These are phyloP conservation scores for Enteromius anoplus DNA, from an alignment of 2,797 vertebrate genomes.

Conservation along the genomic window DNA sequence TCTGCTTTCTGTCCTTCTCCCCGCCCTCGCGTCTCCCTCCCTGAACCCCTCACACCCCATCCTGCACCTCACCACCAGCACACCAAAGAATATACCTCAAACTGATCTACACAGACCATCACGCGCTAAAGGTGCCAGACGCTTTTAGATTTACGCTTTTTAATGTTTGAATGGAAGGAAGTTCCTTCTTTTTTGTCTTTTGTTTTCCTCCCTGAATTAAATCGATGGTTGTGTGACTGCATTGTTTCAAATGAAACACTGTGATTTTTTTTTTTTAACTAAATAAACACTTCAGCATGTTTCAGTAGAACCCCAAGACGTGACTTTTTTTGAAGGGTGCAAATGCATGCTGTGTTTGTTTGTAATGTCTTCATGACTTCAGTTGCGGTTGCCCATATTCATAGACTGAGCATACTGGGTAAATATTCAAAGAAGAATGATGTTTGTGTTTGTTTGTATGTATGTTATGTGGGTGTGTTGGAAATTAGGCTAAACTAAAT, in stretches of 20 bases:
- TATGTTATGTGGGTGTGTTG: constrained; percentile 18
- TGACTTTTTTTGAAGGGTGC: constrained; percentile 65
- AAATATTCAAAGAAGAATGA: constrained; percentile 20
- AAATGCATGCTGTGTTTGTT: constrained; percentile 35
- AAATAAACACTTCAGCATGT: constrained; percentile 73
- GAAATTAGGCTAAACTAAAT: background rate
- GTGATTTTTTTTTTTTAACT: constrained; percentile 68
- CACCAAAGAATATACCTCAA: constrained; percentile 55
- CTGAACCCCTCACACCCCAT: constrained; percentile 40
- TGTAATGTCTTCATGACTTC: constrained; percentile 13
- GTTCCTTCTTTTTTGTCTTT: constrained; percentile 28
- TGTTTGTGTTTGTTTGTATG: constrained; percentile 31
- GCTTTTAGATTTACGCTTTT: constrained; percentile 24
- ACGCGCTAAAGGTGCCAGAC: background rate
- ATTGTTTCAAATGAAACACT: constrained; percentile 60
- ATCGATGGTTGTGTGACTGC: constrained; percentile 37
- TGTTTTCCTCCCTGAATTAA: constrained; percentile 32
- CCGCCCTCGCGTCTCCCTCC: constrained; percentile 42
- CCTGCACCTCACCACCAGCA: constrained; percentile 52
- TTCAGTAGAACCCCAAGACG: constrained; percentile 69
- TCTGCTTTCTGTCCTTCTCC: constrained; percentile 74
- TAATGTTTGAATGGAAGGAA: constrained; percentile 13
- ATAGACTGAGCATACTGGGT: background rate
- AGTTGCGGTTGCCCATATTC: background rate
- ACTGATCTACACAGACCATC: constrained; percentile 37